phyloP scores from a whole-genome alignment of 2,888 invertebrate genomes.

The Microctonus hyperodae region DNA sequence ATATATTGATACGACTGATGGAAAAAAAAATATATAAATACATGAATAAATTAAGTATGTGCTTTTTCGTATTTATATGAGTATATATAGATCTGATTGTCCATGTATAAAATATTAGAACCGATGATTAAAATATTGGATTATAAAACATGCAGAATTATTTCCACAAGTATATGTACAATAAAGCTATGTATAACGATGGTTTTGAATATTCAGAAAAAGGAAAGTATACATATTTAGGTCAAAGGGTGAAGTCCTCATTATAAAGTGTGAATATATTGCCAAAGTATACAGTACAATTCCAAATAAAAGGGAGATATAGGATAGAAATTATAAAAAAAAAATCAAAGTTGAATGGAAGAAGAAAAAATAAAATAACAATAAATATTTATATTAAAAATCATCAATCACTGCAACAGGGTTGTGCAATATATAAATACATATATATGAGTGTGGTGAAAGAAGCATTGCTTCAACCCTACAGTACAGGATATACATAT shows the following conservation, averaged over 20 bases:
- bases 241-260: slow-evolving; percentile 12
- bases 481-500: slow-evolving; percentile 19
- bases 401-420: too few relatives aligned
- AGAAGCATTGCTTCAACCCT: background rate
- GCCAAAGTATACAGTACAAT: slow-evolving; percentile 3
- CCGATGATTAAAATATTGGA: background rate
- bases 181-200: too few relatives aligned
- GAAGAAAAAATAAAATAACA: background rate
- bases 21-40: background rate
- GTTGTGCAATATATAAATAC: too few relatives aligned
- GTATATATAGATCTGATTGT: background rate
- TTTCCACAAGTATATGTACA: background rate
- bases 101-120: background rate
- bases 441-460: background rate
- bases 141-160: background rate
- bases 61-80: background rate
- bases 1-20: background rate
- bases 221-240: slow-evolving; percentile 1
- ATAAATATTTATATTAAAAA: too few relatives aligned
- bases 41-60: background rate
- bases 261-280: slow-evolving; percentile 4
- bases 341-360: background rate
- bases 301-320: background rate
- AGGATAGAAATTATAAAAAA: background rate
- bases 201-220: background rate